Base-by-base conservation (phyloP, 37 sponge, comb jelly and placozoan genomes). In the Lycopodina hypogea region DNA sequence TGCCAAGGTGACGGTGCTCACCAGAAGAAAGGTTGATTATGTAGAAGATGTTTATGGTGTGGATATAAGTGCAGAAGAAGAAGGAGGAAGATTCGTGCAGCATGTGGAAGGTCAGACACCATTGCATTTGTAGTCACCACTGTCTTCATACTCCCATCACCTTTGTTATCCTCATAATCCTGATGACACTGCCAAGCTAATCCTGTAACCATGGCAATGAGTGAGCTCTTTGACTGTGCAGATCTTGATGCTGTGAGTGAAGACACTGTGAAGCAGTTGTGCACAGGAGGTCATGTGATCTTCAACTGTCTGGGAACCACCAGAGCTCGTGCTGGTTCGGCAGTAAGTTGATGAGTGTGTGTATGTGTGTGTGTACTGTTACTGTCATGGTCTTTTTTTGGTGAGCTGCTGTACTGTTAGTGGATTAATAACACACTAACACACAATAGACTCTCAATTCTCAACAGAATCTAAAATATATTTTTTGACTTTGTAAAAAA, bases 231-330 rank as follows among this genome's bases (percentile, higher is more conserved):
- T 76, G 30, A 15, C 19, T 30, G 22, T 68, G 32, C 42, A 85
- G 94, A 87, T 60, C 48, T 94, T 68, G 89, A 94, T 42, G 39
- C 72, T 15, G 62, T 91, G 61, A 80, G 86, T 61, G 92, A 84
- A 12, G 89, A 81, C 69, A 87, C 73, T 1, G 78, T 86, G 33
- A 87, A 81, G 32, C 59, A 79, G 62, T 79, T 86, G 6, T 91
- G 89, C 59, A 73, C 80, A 42, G 95, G 89, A 22, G 37, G 53
- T 22, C 76, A 91, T 72, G 93, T 85, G 0, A 85, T 88, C 71
- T 94, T 91, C 73, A 80, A 85, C 69, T 82, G 86, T 38, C 51
- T 94, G 66, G 95, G 95, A 11, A 87, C 89, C 28, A 91, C 95
- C 24, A 76, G 81, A 68, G 53, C 59, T 3, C 58, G 61, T n/a